These are phyloP conservation scores for Belonocnema kinseyi DNA, from an alignment of 1,140 invertebrate genomes.

Conservation along the genomic window DNA sequence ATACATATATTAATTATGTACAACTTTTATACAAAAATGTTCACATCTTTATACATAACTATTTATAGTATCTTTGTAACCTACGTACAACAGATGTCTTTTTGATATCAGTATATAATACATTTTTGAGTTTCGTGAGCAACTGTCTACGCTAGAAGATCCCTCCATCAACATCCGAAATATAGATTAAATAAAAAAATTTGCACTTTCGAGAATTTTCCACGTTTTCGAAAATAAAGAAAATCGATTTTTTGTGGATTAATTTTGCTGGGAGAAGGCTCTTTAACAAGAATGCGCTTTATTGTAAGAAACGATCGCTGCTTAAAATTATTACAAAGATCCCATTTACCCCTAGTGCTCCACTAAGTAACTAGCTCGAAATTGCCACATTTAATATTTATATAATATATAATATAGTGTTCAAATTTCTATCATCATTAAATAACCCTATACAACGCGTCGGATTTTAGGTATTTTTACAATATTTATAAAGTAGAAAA, in stretches of 20 bases:
- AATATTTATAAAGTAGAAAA: conserved; percentile 70
- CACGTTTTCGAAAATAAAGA: not conserved
- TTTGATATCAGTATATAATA: conserved; percentile 65
- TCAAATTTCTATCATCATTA: conserved; percentile 62
- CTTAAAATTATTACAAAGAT: conserved; percentile 68
- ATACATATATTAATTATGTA: conserved; percentile 70
- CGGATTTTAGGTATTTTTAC: conserved; percentile 60
- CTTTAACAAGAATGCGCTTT: conserved; percentile 47
- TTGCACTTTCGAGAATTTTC: not conserved
- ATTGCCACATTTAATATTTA: conserved; percentile 70
- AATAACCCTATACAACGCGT: conserved; percentile 64
- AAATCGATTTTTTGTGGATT: not conserved
- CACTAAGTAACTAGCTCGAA: conserved; percentile 72
- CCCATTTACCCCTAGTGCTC: conserved; percentile 69
- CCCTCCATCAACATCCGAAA: conserved; percentile 45
- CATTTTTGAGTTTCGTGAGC: conserved; percentile 63
- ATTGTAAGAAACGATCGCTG: conserved; percentile 54
- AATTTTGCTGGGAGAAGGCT: not conserved
- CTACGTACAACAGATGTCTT: conserved; percentile 56
- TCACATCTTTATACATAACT: conserved; percentile 68
- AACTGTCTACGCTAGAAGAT: conserved; percentile 56
- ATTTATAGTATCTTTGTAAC: conserved; percentile 62
- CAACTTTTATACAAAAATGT: conserved; percentile 71
- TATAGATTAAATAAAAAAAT: not conserved
- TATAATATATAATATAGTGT: conserved; percentile 58